Evolutionary conservation across 1,140 invertebrate species (phyloP).

Genomic region (Armadillidium nasatum): DNA sequence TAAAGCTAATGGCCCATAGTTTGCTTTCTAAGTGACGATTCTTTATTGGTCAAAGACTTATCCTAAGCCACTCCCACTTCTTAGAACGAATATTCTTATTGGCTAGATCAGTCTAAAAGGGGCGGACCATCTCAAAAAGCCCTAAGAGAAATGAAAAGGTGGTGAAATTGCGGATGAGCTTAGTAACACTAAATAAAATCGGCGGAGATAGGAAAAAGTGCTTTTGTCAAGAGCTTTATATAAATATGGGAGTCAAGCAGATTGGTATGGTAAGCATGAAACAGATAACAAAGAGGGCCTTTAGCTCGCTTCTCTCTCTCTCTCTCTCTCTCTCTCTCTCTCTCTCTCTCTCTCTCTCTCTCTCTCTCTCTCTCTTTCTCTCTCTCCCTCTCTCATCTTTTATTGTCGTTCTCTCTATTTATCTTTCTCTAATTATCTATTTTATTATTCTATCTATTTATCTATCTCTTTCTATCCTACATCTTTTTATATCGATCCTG

Average conservation of each 20-base stretch:
- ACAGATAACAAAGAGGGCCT: neutral
- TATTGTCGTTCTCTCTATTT: no score
- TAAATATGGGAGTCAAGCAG: neutral
- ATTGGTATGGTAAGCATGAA: constrained; percentile 2
- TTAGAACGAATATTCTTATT: neutral
- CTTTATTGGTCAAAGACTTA: constrained; percentile 10
- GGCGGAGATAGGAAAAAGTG: neutral
- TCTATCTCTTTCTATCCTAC: no score
- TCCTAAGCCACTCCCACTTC: neutral
- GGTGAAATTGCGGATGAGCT: neutral
- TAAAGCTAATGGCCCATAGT: constrained; percentile 17
- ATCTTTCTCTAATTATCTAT: no score
- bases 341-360: no score
- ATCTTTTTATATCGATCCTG: no score
- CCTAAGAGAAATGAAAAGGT: neutral
- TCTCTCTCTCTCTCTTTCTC: no score
- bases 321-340: no score
- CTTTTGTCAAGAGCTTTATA: neutral
- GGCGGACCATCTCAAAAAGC: neutral
- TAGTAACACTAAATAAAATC: neutral
- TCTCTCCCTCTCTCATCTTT: no score
- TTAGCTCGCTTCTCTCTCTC: no score
- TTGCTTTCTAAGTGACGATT: neutral
- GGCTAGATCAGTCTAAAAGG: neutral
- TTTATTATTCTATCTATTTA: no score